These are phyloP conservation scores for Anthonomus grandis DNA, from an alignment of 1,140 invertebrate species.

Conservation along the genomic window DNA sequence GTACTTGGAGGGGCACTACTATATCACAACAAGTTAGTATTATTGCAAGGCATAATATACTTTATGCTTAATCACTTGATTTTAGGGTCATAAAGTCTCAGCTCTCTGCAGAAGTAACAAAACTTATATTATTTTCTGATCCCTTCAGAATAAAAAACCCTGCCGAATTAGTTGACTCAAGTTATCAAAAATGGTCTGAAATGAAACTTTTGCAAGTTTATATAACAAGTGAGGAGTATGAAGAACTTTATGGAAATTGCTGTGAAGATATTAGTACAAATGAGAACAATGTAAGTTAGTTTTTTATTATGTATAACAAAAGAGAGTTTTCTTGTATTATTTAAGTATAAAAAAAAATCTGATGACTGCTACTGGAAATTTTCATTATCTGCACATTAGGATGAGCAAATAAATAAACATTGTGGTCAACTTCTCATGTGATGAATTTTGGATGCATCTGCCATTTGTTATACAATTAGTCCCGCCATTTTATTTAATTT, in stretches of 20 bases:
- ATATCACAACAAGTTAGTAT: slow-evolving; percentile 64
- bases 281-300: background rate
- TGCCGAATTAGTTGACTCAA: slow-evolving; percentile 59
- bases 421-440: too few species aligned
- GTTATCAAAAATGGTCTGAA: slow-evolving; percentile 70
- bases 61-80: slow-evolving; percentile 23
- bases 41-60: too few species aligned
- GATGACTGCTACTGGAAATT: too few species aligned
- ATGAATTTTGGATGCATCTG: too few species aligned
- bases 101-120: slow-evolving; percentile 68
- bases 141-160: slow-evolving; percentile 76
- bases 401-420: too few species aligned
- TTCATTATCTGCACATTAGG: too few species aligned
- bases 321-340: too few species aligned
- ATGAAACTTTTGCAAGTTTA: slow-evolving; percentile 77
- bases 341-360: too few species aligned
- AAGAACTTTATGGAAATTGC: slow-evolving; percentile 52
- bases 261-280: background rate
- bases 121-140: slow-evolving; percentile 73
- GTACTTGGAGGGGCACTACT: slow-evolving; percentile 74
- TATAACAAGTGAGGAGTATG: slow-evolving; percentile 61
- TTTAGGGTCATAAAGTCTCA: slow-evolving; percentile 76
- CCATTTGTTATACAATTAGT: too few species aligned
- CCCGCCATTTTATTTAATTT: too few species aligned
- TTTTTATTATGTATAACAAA: background rate